Evolutionary conservation across 2,797 vertebrate species (phyloP), one percentile per base, ranked within the genome.

Genomic region (Spinibarbus caldwelli): DNA sequence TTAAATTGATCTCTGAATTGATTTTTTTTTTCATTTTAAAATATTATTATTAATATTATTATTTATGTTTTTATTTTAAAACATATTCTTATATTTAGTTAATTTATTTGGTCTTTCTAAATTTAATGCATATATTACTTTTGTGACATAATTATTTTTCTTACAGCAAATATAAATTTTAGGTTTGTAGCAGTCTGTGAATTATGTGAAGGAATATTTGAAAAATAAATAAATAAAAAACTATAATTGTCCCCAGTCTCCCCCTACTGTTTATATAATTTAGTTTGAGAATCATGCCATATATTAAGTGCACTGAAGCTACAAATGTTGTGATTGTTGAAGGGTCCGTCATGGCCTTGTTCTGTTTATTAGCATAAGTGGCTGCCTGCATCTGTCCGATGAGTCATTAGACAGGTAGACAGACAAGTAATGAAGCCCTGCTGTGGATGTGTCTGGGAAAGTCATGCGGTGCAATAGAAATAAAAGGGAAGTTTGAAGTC

Each of bases 371-470:
- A 78, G n/a, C 1, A 31, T 77, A 77, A 80, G 57, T 80, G 70
- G 43, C 52, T 43, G 52, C 6, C 52, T 83, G 62, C 34, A 6
- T 83, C 34, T 54, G 71, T 85, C 83, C 47, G 11, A 52, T 67
- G 62, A 72, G 70, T 73, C 80, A 88, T 86, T 81, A 77, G 64
- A 78, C 38, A 78, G 82, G 62, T 84, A 54, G 52, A 84, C 19
- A 15, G 34, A 72, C 49, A 75, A 72, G 76, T 85, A 83, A 88
- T 89, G 67, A 88, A 84, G 62, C 52, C 67, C 21, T 36, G 52
- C 81, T 84, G 34, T 41, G 78, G 62, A 64, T 62, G 36, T 79
- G 82, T 80, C 72, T 83, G 68, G 38, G 73, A 73, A 72, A 45
- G 80, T 87, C 59, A 86, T 67, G 41, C 64, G 82, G 26, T 72